phyloP scores from a whole-genome alignment of 2,113 vertebrate genomes.

The Lipotes vexillifer region DNA sequence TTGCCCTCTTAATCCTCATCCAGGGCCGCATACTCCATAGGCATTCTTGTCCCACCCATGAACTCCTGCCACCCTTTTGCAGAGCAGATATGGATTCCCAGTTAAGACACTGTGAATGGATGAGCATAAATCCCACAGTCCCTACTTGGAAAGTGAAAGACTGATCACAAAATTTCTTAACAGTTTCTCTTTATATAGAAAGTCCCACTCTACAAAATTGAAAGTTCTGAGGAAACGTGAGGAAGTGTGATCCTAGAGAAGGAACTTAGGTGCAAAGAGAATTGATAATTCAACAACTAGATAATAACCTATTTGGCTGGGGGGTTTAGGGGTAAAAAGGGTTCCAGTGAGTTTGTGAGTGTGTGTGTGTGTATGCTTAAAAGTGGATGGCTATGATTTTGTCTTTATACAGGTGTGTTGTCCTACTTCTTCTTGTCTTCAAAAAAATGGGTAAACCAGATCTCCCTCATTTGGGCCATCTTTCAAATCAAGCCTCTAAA shows the following conservation, averaged over 20 bases:
- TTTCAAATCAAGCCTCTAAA: constrained; percentile 12
- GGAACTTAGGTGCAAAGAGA: background rate
- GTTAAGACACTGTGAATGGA: background rate
- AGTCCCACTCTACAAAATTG: background rate
- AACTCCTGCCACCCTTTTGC: background rate
- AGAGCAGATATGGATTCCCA: background rate
- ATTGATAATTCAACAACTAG: background rate
- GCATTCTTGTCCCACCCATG: background rate
- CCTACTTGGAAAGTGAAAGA: background rate
- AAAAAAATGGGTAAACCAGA: background rate
- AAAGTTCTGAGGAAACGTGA: background rate
- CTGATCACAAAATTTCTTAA: background rate
- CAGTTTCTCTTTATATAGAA: background rate
- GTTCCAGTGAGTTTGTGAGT: background rate
- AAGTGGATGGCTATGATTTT: background rate
- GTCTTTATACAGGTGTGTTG: background rate
- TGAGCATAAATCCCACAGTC: background rate
- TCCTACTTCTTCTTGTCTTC: background rate
- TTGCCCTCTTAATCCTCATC: background rate
- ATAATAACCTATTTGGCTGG: background rate
- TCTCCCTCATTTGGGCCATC: background rate
- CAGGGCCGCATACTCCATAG: background rate
- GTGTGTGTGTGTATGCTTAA: background rate
- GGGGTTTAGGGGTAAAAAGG: too few species aligned
- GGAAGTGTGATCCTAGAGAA: background rate